Percentiles rank a stretch among this genome's conserved stretches.
These are phyloP conservation scores for Galaxea fascicularis DNA, from an alignment of 92 coral and sea anemone genomes.

Conservation along the genomic window DNA sequence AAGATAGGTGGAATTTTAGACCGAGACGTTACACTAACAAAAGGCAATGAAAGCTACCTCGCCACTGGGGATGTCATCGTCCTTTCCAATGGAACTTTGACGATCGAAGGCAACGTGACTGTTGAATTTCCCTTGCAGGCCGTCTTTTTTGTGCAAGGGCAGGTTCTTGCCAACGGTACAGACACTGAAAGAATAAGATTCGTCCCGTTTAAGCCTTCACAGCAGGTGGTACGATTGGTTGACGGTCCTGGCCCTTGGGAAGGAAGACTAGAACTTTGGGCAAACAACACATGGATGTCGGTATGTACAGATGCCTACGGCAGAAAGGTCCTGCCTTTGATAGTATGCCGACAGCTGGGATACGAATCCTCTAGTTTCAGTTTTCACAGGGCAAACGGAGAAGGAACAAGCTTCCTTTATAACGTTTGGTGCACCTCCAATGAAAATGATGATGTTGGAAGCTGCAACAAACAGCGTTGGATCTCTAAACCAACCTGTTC, in stretches of 20 bases:
- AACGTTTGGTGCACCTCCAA: slow-evolving; percentile 25
- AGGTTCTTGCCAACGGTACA: slow-evolving; percentile 29
- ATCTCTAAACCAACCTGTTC: background rate
- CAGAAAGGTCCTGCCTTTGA: background rate
- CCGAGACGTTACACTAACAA: slow-evolving; percentile 21
- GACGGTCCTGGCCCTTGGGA: slow-evolving; percentile 52
- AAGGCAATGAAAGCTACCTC: slow-evolving; percentile 35
- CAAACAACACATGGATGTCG: slow-evolving; percentile 56
- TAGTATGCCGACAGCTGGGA: slow-evolving; percentile 35
- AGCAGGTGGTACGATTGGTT: slow-evolving; percentile 27
- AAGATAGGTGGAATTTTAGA: slow-evolving; percentile 52
- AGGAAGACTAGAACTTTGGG: slow-evolving; percentile 32
- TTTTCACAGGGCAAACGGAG: background rate
- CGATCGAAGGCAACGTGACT: slow-evolving; percentile 39
- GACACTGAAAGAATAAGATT: slow-evolving; percentile 23
- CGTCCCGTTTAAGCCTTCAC: slow-evolving; percentile 1
- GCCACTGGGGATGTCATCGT: slow-evolving; percentile 51
- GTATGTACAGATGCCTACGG: background rate
- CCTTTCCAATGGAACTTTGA: slow-evolving; percentile 39
- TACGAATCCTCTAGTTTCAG: background rate
- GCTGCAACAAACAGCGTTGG: slow-evolving; percentile 28
- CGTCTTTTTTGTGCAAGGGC: slow-evolving; percentile 44
- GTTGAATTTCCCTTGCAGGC: slow-evolving; percentile 29
- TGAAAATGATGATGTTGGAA: background rate
- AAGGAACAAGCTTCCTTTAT: slow-evolving; percentile 1